Base-by-base conservation (phyloP, 2,888 invertebrate genomes). In the Scaptomyza flava region DNA sequence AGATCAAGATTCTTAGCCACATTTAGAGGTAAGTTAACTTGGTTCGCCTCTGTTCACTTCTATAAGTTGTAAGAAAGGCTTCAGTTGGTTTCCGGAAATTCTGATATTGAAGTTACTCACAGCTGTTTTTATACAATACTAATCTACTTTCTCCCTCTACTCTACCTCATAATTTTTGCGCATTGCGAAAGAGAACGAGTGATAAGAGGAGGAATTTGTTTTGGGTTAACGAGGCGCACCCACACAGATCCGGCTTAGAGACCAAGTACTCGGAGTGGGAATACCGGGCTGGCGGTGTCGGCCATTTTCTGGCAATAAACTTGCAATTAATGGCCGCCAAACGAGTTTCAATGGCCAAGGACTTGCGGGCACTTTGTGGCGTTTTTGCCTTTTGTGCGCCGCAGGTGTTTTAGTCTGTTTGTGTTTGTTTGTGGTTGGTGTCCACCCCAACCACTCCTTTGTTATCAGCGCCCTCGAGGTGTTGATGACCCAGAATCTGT, bases 231-330 rank as follows among this genome's bases (percentile, higher is more conserved):
- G 53, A 20, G 52, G 5, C 27, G 30, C 41, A 6, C 41, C 38
- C 51, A 67, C 27, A 20, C 54, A 42, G 14, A 38, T 47, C 34
- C 45, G 47, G 42, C 59, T 27, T 20, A 30, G 54, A 33, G 17
- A 17, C 17, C 12, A 3, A 12, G 38, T 11, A 41, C 30, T 27
- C n/a, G 12, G 9, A 36, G 5, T 11, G 23, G 20, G 12, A 33
- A 14, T 36, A 27, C n/a, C 36, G 43, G 41, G 31, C 11, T 12
- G 38, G 45, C 51, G 43, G 42, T 51, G 54, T 50, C 53, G 62
- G 69, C 68, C 77, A 76, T 68, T 80, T 81, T 81, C 72, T 70
- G 81, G 72, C 87, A 69, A 83, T 81, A 86, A 83, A 88, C 66
- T 86, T 68, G 58, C 81, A 70, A 75, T 78, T 83, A 83, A 88